Evolutionary conservation across 1,140 invertebrate species (phyloP).

Genomic region (Heliconius melpomene): DNA sequence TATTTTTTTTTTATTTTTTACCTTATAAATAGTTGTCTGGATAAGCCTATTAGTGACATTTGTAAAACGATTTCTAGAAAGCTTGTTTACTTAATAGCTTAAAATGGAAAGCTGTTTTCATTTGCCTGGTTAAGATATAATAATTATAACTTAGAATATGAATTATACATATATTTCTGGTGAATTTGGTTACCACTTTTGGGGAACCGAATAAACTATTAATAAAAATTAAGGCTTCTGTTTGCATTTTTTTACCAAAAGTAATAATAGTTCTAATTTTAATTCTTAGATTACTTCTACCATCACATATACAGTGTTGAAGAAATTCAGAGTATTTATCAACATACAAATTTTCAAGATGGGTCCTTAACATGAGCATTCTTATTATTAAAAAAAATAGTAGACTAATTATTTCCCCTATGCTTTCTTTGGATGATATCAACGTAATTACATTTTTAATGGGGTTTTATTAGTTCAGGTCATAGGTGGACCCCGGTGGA

Average conservation of each 20-base stretch:
- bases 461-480: conserved; percentile 16
- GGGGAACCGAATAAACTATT: no score
- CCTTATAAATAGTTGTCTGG: not conserved
- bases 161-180: no score
- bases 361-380: no score
- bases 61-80: conserved; percentile 4
- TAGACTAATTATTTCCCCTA: not conserved
- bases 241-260: no score
- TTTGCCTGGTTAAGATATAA: not conserved
- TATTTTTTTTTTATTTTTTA: no score
- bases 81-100: not conserved
- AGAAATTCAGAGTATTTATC: no score
- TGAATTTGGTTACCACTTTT: no score
- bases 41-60: not conserved
- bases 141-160: no score
- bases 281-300: no score
- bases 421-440: not conserved
- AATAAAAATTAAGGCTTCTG: no score
- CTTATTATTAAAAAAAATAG: not conserved
- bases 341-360: no score
- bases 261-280: no score
- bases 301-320: not conserved
- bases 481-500: not conserved
- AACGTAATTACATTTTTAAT: conserved; percentile 8
- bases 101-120: not conserved